Percentiles rank a stretch among this genome's conserved stretches.
Evolutionary conservation across 2,113 vertebrate genomes (phyloP).

Genomic region (Smithornis capensis): DNA sequence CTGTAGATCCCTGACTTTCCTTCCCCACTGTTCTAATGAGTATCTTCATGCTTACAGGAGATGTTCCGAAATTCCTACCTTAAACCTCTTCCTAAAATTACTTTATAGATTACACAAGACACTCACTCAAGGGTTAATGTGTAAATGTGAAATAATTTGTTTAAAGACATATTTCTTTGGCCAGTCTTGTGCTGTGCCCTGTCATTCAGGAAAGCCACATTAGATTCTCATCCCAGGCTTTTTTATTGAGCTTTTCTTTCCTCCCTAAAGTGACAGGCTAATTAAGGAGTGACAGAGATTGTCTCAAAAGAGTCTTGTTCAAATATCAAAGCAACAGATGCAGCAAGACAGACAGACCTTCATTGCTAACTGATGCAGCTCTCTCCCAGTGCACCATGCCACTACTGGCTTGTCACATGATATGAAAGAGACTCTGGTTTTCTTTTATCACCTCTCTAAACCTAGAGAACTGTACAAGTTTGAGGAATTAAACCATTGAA

Average conservation of each 20-base stretch:
- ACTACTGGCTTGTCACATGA: conserved; percentile 18
- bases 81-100: neutral
- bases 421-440: conserved; percentile 12
- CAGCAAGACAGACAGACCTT: conserved; percentile 28
- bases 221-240: neutral
- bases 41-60: neutral
- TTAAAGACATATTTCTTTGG: conserved; percentile 20
- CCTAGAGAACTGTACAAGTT: neutral
- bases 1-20: neutral
- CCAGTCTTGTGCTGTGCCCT: neutral
- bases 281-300: conserved; percentile 40
- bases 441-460: conserved; percentile 39
- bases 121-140: neutral
- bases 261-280: conserved; percentile 42
- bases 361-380: neutral
- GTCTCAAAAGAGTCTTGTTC: conserved; percentile 46
- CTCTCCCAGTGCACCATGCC: neutral
- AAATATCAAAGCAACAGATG: conserved; percentile 54
- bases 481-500: neutral
- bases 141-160: neutral
- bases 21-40: neutral
- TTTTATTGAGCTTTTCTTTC: neutral
- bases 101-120: neutral
- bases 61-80: neutral
- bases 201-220: conserved; percentile 42